Evolutionary conservation across 2,113 vertebrate genomes (phyloP).

Genomic region (Chaenogobius annularis): DNA sequence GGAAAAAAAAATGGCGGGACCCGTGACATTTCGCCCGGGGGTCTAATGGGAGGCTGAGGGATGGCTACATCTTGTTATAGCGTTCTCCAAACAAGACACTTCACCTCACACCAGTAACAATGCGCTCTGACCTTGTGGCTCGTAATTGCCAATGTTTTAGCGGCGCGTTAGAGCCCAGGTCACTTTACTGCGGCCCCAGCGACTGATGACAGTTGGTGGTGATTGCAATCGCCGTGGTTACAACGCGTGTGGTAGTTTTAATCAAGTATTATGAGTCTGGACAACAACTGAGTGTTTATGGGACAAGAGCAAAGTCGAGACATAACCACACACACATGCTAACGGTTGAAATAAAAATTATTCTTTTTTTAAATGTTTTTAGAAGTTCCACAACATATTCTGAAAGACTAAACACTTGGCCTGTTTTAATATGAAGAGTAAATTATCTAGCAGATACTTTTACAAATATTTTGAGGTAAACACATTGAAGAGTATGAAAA

Average conservation of each 20-base stretch:
- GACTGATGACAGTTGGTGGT: conserved; percentile 42
- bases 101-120: conserved; percentile 50
- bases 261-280: conserved; percentile 64
- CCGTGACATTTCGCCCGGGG: conserved; percentile 60
- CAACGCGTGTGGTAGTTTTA: conserved; percentile 57
- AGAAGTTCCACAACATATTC: neutral
- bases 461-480: conserved; percentile 19
- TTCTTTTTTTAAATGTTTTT: neutral
- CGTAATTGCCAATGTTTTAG: conserved; percentile 55
- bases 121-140: conserved; percentile 62
- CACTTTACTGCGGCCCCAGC: conserved; percentile 40
- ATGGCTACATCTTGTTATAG: conserved; percentile 52
- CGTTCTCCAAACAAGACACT: conserved; percentile 55
- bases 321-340: neutral
- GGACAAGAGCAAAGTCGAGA: conserved; percentile 37
- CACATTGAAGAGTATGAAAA: conserved; percentile 40
- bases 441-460: conserved; percentile 7
- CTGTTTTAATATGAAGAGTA: neutral
- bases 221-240: conserved; percentile 58
- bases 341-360: neutral
- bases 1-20: conserved; percentile 21
- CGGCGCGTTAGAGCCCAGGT: conserved; percentile 25
- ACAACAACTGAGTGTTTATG: conserved; percentile 54
- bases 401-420: neutral
- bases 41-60: conserved; percentile 47